Conservation (phyloP, 2,797 vertebrate genomes). For the Labeo calbasu region DNA sequence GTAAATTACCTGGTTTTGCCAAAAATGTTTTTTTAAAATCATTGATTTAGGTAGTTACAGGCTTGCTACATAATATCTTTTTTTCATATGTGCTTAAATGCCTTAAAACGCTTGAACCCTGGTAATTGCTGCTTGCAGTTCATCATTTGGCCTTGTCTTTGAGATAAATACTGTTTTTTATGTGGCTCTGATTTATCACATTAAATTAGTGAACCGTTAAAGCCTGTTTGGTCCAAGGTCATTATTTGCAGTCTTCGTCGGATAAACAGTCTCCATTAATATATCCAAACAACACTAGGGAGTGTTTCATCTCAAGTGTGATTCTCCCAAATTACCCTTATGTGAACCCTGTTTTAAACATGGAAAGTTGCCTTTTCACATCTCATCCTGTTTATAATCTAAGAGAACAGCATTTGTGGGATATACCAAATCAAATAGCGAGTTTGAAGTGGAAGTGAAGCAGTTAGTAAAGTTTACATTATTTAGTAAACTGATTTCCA, state of each 20-base stretch:
- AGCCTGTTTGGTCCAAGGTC: slow-evolving; percentile 44
- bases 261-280: slow-evolving; percentile 53
- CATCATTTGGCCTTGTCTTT: neutral
- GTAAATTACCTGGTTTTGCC: too few relatives aligned
- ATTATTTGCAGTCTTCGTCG: slow-evolving; percentile 55
- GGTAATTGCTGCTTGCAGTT: neutral
- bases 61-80: too few relatives aligned
- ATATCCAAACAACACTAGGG: slow-evolving; percentile 20
- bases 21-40: too few relatives aligned
- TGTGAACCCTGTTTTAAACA: neutral
- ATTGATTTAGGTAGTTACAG: too few relatives aligned
- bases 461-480: too few relatives aligned
- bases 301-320: slow-evolving; percentile 9
- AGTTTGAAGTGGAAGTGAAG: too few relatives aligned
- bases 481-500: too few relatives aligned
- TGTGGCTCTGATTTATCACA: slow-evolving; percentile 24
- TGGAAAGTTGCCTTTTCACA: neutral
- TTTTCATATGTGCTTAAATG: too few relatives aligned
- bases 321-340: neutral
- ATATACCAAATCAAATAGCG: too few relatives aligned
- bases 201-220: slow-evolving; percentile 37
- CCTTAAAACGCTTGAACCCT: too few relatives aligned
- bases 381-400: neutral
- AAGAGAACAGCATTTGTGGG: neutral
- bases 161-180: neutral